A percentile compares a stretch with the other conserved stretches of the same genome.
phyloP scores from a whole-genome alignment of 2,113 vertebrate genomes.

The Syrmaticus mikado region DNA sequence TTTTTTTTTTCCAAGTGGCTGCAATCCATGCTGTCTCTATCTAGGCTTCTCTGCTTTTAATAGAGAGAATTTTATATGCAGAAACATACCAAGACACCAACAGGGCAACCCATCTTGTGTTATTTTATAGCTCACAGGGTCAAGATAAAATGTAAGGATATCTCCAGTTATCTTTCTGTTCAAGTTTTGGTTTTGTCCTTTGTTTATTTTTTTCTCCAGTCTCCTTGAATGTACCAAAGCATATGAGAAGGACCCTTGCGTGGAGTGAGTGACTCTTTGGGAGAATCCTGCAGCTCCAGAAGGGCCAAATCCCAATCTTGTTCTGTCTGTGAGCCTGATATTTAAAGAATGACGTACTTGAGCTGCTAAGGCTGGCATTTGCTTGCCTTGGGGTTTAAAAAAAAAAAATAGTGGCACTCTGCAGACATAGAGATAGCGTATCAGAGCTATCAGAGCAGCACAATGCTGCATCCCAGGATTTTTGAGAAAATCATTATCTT shows the following conservation, averaged over 20 bases:
- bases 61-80: not conserved
- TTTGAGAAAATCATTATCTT: not conserved
- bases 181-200: not conserved
- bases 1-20: not conserved
- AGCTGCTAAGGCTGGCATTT: not conserved
- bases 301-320: not conserved
- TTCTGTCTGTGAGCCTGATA: not conserved
- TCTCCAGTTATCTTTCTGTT: not conserved
- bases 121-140: not conserved
- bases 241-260: not conserved
- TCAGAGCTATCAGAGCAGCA: not conserved
- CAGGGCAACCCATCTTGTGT: not conserved
- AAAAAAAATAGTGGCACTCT: not conserved
- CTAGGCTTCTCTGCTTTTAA: constrained; percentile 1
- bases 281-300: not conserved
- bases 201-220: not conserved
- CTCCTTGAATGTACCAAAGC: not conserved
- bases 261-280: not conserved
- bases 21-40: not conserved
- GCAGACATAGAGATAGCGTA: not conserved
- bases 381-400: not conserved
- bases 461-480: not conserved
- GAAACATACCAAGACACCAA: constrained; percentile 7
- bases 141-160: not conserved
- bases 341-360: not conserved